Conservation (phyloP, 2,113 vertebrate species). For the Zosterops japonicus region DNA sequence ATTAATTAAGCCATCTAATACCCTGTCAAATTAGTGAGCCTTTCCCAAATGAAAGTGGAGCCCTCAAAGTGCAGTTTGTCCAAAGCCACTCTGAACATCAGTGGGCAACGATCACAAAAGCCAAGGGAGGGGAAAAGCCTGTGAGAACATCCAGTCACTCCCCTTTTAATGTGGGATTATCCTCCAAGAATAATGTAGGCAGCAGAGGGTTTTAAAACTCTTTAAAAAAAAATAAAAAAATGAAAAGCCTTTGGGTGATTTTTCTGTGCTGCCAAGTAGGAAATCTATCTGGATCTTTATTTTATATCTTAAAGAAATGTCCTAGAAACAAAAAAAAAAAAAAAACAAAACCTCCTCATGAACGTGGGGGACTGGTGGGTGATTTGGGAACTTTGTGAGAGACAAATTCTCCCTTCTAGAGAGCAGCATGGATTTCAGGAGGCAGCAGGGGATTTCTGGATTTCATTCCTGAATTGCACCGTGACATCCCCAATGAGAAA, state of each 20-base stretch:
- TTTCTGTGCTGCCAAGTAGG: neutral
- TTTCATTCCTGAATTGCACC: neutral
- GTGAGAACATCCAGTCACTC: neutral
- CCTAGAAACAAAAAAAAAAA: neutral
- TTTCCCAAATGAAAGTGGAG: neutral
- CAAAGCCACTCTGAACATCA: neutral
- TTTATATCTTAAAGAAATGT: neutral
- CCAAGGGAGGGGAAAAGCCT: neutral
- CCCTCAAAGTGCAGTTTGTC: neutral
- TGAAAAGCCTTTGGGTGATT: neutral
- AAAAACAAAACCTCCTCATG: neutral
- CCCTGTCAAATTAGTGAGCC: neutral
- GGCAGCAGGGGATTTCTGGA: neutral
- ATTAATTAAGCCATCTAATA: conserved; percentile 36
- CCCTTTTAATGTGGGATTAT: neutral
- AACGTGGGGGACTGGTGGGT: accelerated
- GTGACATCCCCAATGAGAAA: neutral
- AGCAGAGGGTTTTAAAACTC: neutral
- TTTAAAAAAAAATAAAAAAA: neutral
- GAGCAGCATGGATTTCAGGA: neutral
- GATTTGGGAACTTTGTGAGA: neutral
- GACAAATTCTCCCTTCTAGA: neutral
- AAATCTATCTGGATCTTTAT: neutral
- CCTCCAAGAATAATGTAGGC: neutral
- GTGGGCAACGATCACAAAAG: neutral